Percentiles rank a stretch among this genome's conserved stretches.
Evolutionary conservation across 2,113 vertebrate species (phyloP).

Genomic region (Ptychochromis oligacanthus): DNA sequence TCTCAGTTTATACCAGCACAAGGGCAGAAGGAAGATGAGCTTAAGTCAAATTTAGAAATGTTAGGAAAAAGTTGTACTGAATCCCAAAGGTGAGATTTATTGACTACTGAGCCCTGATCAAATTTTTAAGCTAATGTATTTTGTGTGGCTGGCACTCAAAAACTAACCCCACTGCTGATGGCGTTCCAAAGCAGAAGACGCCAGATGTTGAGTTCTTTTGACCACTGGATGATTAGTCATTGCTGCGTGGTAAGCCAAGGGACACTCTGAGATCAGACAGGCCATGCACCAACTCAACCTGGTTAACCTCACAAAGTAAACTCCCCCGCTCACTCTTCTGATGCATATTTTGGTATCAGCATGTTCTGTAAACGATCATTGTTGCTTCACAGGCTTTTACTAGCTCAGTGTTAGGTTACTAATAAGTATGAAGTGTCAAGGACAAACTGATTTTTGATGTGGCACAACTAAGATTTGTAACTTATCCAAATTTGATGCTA

Average conservation of each 20-base stretch:
- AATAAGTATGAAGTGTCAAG: not conserved
- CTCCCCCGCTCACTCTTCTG: not conserved
- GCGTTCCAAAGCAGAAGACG: not conserved
- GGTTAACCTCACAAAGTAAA: not conserved
- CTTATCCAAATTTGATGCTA: not conserved
- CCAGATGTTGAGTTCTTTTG: slow-evolving; percentile 42
- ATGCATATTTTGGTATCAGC: not conserved
- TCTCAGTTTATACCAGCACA: not conserved
- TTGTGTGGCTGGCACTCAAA: not conserved
- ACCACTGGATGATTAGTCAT: slow-evolving; percentile 39
- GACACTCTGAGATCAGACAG: slow-evolving; percentile 20
- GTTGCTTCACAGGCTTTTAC: not conserved
- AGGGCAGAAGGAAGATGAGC: not conserved
- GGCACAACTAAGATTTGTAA: not conserved
- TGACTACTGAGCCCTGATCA: not conserved
- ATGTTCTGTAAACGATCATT: slow-evolving; percentile 1
- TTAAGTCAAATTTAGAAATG: not conserved
- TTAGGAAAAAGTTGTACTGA: not conserved
- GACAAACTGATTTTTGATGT: not conserved
- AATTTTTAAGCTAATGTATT: not conserved
- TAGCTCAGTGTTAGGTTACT: not conserved
- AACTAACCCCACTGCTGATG: not conserved
- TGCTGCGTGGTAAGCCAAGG: slow-evolving; percentile 31
- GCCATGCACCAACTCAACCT: slow-evolving; percentile 11
- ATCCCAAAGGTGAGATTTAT: not conserved